Percentiles rank a stretch among this genome's conserved stretches.
Conservation (phyloP, 2,113 vertebrate species). For the Pygathrix nemaeus region DNA sequence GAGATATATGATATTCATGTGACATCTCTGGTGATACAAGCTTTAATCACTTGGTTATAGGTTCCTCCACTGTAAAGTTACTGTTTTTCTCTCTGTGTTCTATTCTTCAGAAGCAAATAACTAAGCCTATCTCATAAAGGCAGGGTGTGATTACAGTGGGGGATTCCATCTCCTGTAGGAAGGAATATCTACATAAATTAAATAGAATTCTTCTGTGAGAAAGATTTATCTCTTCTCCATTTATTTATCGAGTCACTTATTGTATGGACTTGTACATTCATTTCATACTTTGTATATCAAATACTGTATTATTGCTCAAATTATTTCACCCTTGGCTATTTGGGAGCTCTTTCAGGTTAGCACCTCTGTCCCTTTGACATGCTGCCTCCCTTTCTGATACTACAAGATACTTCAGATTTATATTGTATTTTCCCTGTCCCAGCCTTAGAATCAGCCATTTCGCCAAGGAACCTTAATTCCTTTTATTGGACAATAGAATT, state of each 20-base stretch:
- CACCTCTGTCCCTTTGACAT: neutral
- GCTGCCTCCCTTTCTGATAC: neutral
- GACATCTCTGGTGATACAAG: neutral
- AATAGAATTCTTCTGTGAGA: neutral
- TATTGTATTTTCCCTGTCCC: neutral
- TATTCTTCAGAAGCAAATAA: constrained; percentile 12
- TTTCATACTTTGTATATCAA: neutral
- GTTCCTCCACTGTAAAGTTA: neutral
- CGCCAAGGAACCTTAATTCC: neutral
- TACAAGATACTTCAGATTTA: neutral
- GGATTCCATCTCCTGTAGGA: neutral
- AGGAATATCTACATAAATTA: neutral
- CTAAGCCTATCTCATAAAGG: neutral
- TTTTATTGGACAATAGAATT: constrained; percentile 36
- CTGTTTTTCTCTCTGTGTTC: neutral
- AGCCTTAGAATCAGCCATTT: neutral
- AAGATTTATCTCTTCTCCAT: neutral
- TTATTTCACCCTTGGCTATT: neutral
- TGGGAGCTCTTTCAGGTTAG: neutral
- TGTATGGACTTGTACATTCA: neutral
- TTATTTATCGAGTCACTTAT: neutral
- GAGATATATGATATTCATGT: neutral
- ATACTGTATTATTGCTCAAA: neutral
- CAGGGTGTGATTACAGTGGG: neutral
- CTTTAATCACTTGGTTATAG: neutral